phyloP scores from a whole-genome alignment of 92 coral and sea anemone genomes.

The Paragorgia papillata region DNA sequence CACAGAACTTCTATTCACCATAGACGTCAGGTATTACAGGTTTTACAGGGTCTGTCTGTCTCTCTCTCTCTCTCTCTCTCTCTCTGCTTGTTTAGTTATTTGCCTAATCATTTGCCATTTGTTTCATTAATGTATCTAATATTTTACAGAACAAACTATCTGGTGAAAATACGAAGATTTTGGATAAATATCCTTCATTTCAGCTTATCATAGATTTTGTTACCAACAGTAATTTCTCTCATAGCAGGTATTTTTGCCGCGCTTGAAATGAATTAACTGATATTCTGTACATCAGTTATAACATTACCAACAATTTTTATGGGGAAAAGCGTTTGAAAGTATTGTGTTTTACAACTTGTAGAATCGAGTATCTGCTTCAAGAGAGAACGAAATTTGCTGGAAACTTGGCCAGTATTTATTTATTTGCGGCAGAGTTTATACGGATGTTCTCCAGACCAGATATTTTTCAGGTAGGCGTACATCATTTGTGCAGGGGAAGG shows the following conservation, averaged over 20 bases:
- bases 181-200: constrained; percentile 95
- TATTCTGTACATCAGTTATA: too few relatives aligned
- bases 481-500: too few relatives aligned
- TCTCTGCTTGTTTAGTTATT: neutral
- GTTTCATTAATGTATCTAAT: neutral
- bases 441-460: constrained; percentile 87
- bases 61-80: too few relatives aligned
- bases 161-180: constrained; percentile 75
- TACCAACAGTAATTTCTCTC: constrained; percentile 84
- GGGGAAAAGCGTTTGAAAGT: too few relatives aligned
- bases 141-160: constrained; percentile 39
- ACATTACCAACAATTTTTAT: too few relatives aligned
- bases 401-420: constrained; percentile 77
- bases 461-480: constrained; percentile 93
- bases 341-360: too few relatives aligned
- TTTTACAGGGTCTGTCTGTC: neutral
- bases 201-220: constrained; percentile 92
- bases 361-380: constrained; percentile 81
- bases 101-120: neutral
- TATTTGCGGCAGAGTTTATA: constrained; percentile 92
- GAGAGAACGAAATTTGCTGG: constrained; percentile 87
- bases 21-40: constrained; percentile 30
- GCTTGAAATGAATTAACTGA: neutral
- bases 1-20: constrained; percentile 35
- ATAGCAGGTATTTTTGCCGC: constrained; percentile 66